Evolutionary conservation across 2,797 vertebrate genomes (phyloP), one percentile per base, ranked within the genome.

Genomic region (Discoglossus pictus): DNA sequence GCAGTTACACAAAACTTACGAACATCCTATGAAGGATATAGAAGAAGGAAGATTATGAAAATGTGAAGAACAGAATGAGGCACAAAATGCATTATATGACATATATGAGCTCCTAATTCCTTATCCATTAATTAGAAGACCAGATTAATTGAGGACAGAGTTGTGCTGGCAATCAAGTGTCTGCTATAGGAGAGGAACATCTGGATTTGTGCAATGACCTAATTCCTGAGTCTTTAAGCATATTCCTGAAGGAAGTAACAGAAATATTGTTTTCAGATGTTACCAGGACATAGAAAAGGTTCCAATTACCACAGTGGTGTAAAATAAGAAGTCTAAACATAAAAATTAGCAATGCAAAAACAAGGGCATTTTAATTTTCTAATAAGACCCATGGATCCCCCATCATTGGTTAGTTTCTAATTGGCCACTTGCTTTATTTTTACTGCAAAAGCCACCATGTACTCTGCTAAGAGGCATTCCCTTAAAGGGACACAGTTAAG

Each of bases 21-120:
- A 68, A 68, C 55, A 58, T 68, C 65, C 65, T 61, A 61, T 53
- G 56, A 47, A 60, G 12, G 46, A 35, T 60, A 27, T 44, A 39
- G 46, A 16, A 24, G 39, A 53, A 60, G 56, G 48, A 21, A 61
- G 25, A 43, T 4, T 38, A 61, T 68, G 65, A 60, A 9, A 61
- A 68, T 68, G 65, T 47, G 61, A 47, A 44, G 47, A 60, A 52
- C 55, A 68, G 47, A 68, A 68, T 61, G 65, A 67, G 52, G 55
- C 20, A 52, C 56, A 27, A 34, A 68, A 68, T 61, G 61, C 56
- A 44, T 43, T 52, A 56, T 61, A 56, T 16, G 40, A 61, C 47
- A 68, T 44, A 35, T 20, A 67, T 58, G 56, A 31, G 27, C 16
- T 44, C 34, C 38, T 9, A 43, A 15, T 44, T 46, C 21, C 43